Percentiles rank a stretch among this genome's conserved stretches.
Evolutionary conservation across 2,797 vertebrate species (phyloP).

Genomic region (Sarcophilus harrisii): DNA sequence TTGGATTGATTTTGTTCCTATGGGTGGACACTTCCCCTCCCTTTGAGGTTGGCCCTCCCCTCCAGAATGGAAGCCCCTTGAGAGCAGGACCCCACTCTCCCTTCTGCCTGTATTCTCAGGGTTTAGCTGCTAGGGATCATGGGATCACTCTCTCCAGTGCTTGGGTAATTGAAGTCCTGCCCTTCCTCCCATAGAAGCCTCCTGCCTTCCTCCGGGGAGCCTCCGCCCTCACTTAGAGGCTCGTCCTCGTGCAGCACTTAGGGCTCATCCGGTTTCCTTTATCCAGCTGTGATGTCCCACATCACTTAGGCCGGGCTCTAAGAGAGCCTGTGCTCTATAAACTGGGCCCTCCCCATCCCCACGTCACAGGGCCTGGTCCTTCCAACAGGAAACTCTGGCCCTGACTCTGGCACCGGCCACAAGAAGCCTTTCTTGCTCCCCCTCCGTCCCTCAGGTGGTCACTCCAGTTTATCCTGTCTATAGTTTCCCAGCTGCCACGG

Average conservation of each 20-base stretch:
- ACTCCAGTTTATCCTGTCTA: no score
- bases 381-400: neutral
- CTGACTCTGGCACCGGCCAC: neutral
- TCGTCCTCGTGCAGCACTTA: neutral
- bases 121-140: neutral
- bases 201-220: neutral
- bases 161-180: neutral
- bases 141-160: neutral
- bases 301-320: neutral
- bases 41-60: neutral
- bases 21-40: neutral
- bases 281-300: neutral
- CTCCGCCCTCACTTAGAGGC: neutral
- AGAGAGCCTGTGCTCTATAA: neutral
- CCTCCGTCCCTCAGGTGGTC: neutral
- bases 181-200: neutral
- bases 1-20: neutral
- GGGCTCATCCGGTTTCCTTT: neutral
- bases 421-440: neutral
- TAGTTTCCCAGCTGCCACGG: no score
- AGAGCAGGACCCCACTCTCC: neutral
- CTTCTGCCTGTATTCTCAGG: neutral
- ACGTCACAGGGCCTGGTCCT: neutral
- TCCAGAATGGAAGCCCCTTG: neutral
- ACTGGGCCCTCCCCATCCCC: neutral